Evolutionary conservation across 2,113 vertebrate species (phyloP).

Genomic region (Aramus guarauna): DNA sequence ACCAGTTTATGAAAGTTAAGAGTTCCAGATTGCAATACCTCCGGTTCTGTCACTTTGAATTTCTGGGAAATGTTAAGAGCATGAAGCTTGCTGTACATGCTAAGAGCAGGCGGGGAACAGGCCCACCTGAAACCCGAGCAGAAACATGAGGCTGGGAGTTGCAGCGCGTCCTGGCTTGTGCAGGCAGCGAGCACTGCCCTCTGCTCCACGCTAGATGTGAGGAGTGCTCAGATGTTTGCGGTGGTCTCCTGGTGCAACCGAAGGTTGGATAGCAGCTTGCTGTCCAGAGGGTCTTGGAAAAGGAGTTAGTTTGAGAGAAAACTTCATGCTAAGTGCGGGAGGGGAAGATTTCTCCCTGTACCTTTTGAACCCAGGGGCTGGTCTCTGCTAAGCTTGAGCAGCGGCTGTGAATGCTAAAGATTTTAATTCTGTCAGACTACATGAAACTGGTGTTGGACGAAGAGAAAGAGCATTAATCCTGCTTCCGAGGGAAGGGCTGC

Average conservation of each 20-base stretch:
- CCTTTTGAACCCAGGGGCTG: background rate
- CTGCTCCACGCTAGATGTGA: background rate
- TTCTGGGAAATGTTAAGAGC: conserved; percentile 76
- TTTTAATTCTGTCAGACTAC: background rate
- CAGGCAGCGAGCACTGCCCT: accelerated
- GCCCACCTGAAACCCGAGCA: conserved; percentile 51
- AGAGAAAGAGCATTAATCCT: background rate
- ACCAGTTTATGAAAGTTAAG: conserved; percentile 74
- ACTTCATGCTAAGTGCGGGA: accelerated
- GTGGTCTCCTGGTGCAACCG: background rate
- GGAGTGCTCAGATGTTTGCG: background rate
- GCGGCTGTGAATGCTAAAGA: background rate
- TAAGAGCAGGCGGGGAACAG: background rate
- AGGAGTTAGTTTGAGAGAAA: background rate
- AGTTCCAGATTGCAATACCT: conserved; percentile 75
- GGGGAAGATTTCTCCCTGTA: background rate
- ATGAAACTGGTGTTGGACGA: background rate
- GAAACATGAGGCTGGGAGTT: background rate
- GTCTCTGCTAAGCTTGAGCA: background rate
- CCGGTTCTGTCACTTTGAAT: conserved; percentile 75
- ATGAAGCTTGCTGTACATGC: conserved; percentile 31
- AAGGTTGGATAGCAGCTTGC: background rate
- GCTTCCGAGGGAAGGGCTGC: background rate
- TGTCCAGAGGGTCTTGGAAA: background rate
- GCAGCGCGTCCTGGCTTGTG: background rate